phyloP scores from a whole-genome alignment of 30 jellyfish, hydroid and myxozoan genomes.

The Rhopilema esculentum region DNA sequence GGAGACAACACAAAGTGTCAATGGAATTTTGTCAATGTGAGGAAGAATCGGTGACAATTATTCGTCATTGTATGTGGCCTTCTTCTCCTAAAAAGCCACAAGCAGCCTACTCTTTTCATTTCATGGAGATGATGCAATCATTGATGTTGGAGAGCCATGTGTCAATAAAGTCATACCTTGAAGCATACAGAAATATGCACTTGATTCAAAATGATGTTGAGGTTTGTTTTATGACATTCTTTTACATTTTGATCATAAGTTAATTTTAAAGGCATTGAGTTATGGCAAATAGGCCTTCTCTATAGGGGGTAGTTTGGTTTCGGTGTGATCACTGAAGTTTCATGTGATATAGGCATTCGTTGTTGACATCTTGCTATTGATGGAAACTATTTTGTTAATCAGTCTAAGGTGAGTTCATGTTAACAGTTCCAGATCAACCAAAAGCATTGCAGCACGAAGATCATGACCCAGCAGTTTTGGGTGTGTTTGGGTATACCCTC shows the following conservation, averaged over 20 bases:
- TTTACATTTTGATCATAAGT: not conserved
- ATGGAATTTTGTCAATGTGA: conserved; percentile 21
- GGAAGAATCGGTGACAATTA: conserved; percentile 4
- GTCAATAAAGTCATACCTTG: conserved; percentile 3
- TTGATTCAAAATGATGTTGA: conserved; percentile 4
- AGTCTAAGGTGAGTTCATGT: not conserved
- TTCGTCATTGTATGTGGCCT: conserved; percentile 7
- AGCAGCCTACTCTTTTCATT: conserved; percentile 13
- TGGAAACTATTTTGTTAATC: not conserved
- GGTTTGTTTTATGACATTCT: not conserved
- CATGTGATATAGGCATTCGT: not conserved
- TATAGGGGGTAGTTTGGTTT: not conserved
- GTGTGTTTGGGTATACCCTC: not conserved
- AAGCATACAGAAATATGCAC: conserved; percentile 1
- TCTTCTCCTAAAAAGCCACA: conserved; percentile 4
- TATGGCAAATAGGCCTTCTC: not conserved
- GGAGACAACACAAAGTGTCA: conserved; percentile 8
- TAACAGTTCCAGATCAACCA: not conserved
- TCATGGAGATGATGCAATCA: conserved; percentile 10
- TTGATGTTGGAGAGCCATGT: conserved; percentile 24
- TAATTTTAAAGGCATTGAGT: not conserved
- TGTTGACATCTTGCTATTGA: not conserved
- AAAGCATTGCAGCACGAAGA: not conserved
- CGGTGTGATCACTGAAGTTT: not conserved
- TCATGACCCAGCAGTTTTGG: not conserved